phyloP scores from a whole-genome alignment of 2,113 vertebrate species.

The Megalops atlanticus region DNA sequence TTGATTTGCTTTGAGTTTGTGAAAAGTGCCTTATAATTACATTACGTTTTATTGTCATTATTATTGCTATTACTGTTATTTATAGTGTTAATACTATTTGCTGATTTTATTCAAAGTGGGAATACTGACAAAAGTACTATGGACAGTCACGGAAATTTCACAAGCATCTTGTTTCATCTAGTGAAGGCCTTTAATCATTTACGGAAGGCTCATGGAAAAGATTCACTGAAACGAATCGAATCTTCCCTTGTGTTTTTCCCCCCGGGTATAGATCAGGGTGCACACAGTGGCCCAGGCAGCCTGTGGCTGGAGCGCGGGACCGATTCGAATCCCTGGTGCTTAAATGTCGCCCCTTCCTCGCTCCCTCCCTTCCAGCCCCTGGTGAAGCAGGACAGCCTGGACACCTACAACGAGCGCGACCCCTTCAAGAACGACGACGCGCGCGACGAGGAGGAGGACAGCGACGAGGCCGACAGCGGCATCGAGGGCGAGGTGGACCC shows the following conservation, averaged over 20 bases:
- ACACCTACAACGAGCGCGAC: slow-evolving; percentile 94
- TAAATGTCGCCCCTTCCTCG: slow-evolving; percentile 12
- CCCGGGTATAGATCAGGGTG: neutral
- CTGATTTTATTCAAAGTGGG: neutral
- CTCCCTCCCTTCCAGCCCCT: slow-evolving; percentile 74
- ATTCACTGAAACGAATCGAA: neutral
- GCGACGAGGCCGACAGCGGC: slow-evolving; percentile 72
- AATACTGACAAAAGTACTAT: neutral
- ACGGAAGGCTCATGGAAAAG: neutral
- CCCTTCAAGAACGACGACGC: slow-evolving; percentile 92
- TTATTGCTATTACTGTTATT: neutral
- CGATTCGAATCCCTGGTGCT: neutral
- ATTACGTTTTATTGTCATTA: too few relatives aligned
- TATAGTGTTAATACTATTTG: too few relatives aligned
- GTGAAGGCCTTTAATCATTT: neutral
- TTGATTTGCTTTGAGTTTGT: too few relatives aligned
- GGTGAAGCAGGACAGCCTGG: slow-evolving; percentile 94
- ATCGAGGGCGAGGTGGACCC: slow-evolving; percentile 89
- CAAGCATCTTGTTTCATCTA: neutral
- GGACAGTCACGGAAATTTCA: neutral
- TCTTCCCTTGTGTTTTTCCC: neutral
- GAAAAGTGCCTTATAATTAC: too few relatives aligned
- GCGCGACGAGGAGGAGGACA: slow-evolving; percentile 85
- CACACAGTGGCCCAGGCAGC: slow-evolving; percentile 11
- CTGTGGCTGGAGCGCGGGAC: too few relatives aligned